Evolutionary conservation across 2,888 invertebrate genomes (phyloP).

Genomic region (Tipula lateralis): DNA sequence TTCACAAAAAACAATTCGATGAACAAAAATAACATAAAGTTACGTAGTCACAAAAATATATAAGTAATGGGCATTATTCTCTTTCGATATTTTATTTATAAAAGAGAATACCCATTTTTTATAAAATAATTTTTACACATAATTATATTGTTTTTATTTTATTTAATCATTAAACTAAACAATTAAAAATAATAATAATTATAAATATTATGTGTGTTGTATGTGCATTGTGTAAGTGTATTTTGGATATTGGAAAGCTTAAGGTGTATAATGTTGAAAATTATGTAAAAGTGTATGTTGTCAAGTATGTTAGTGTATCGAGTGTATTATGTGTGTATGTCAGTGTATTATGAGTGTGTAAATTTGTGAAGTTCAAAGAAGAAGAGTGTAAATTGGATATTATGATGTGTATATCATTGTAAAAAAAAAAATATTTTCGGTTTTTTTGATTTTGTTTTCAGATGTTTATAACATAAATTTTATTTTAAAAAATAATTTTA

Average conservation of each 20-base stretch:
- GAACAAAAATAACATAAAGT: background rate
- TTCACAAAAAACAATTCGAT: background rate
- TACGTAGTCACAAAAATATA: background rate
- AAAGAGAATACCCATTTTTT: background rate
- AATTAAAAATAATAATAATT: constrained; percentile 25
- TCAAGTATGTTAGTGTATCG: background rate
- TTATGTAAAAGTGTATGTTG: background rate
- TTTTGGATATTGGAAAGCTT: background rate
- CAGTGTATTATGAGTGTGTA: background rate
- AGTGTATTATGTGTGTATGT: background rate
- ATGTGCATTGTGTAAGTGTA: background rate
- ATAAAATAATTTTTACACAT: constrained; percentile 24
- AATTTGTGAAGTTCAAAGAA: background rate
- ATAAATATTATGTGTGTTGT: background rate
- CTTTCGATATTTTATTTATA: background rate
- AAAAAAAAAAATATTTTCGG: background rate
- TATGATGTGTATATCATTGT: background rate
- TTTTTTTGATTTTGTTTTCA: constrained; percentile 9
- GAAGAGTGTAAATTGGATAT: background rate
- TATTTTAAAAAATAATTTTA: constrained; percentile 19
- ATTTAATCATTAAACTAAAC: constrained; percentile 9
- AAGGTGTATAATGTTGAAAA: background rate
- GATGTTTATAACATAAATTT: constrained; percentile 14
- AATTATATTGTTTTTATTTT: constrained; percentile 21
- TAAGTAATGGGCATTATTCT: background rate